Percentiles rank a stretch among this genome's conserved stretches.
Evolutionary conservation across 2,888 invertebrate genomes (phyloP).

Genomic region (Notodonta dromedarius): DNA sequence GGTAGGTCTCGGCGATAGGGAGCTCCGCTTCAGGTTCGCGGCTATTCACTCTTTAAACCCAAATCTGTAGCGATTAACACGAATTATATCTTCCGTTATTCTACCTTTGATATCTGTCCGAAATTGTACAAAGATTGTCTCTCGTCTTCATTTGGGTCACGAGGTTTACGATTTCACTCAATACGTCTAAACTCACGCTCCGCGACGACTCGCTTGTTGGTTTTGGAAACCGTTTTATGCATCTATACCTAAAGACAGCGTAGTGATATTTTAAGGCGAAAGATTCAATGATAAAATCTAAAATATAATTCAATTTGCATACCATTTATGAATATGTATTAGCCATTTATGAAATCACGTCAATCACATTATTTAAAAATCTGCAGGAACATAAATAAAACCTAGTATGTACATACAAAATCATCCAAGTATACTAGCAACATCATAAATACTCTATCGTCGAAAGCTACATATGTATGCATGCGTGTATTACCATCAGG

Average conservation of each 20-base stretch:
- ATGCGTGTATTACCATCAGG: slow-evolving; percentile 19
- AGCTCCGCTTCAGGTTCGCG: slow-evolving; percentile 7
- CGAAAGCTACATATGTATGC: slow-evolving; percentile 11
- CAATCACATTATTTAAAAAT: slow-evolving; percentile 15
- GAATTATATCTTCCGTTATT: slow-evolving; percentile 39
- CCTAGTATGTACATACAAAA: slow-evolving; percentile 13
- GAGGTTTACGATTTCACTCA: slow-evolving; percentile 74
- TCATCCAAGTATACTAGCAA: slow-evolving; percentile 18
- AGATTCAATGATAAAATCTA: slow-evolving; percentile 37
- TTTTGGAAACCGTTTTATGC: slow-evolving; percentile 62
- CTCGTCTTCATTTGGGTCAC: slow-evolving; percentile 64
- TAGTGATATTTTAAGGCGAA: slow-evolving; percentile 39
- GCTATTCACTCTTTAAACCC: slow-evolving; percentile 1
- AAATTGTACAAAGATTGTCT: slow-evolving; percentile 42
- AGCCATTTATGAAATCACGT: neutral
- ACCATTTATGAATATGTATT: slow-evolving; percentile 55
- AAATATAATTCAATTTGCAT: slow-evolving; percentile 52
- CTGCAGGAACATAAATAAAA: slow-evolving; percentile 12
- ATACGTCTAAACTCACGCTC: slow-evolving; percentile 55
- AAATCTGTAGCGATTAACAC: slow-evolving; percentile 5
- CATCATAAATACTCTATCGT: slow-evolving; percentile 30
- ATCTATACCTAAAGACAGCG: slow-evolving; percentile 48
- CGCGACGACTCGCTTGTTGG: slow-evolving; percentile 56
- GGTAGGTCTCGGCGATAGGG: slow-evolving; percentile 16
- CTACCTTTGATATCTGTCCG: slow-evolving; percentile 43